Evolutionary conservation across 2,888 invertebrate genomes (phyloP).

Genomic region (Pharmacophagus antenor): DNA sequence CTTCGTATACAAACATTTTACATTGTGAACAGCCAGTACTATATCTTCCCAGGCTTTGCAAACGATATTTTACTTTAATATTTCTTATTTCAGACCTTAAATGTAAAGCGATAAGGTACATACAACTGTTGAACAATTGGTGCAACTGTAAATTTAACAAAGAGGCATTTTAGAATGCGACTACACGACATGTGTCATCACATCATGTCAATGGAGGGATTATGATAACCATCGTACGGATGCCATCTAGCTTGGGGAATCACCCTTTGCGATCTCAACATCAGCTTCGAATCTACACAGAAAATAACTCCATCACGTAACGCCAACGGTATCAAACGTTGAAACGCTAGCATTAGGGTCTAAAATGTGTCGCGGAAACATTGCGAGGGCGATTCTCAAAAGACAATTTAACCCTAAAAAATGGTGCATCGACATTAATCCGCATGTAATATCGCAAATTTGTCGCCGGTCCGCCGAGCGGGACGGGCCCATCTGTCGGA

Average conservation of each 20-base stretch:
- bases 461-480: conserved; percentile 71
- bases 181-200: conserved; percentile 80
- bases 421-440: conserved; percentile 77
- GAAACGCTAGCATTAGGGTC: conserved; percentile 4
- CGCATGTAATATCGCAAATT: conserved; percentile 80
- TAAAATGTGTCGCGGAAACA: conserved; percentile 35
- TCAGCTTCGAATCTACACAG: conserved; percentile 46
- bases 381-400: conserved; percentile 64
- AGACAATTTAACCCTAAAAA: conserved; percentile 82
- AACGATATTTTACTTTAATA: conserved; percentile 35
- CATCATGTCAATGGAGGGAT: conserved; percentile 80
- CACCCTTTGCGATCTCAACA: conserved; percentile 75
- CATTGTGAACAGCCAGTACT: conserved; percentile 66
- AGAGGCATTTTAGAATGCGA: conserved; percentile 73
- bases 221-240: conserved; percentile 80
- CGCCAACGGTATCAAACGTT: not conserved
- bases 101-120: conserved; percentile 40
- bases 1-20: conserved; percentile 67
- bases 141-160: conserved; percentile 55
- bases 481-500: conserved; percentile 67
- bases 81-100: conserved; percentile 41
- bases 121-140: conserved; percentile 35
- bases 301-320: conserved; percentile 40
- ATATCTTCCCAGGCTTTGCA: conserved; percentile 61
- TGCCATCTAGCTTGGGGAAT: conserved; percentile 76